Base-by-base conservation (phyloP, 2,113 vertebrate species). In the Microtus oregoni region DNA sequence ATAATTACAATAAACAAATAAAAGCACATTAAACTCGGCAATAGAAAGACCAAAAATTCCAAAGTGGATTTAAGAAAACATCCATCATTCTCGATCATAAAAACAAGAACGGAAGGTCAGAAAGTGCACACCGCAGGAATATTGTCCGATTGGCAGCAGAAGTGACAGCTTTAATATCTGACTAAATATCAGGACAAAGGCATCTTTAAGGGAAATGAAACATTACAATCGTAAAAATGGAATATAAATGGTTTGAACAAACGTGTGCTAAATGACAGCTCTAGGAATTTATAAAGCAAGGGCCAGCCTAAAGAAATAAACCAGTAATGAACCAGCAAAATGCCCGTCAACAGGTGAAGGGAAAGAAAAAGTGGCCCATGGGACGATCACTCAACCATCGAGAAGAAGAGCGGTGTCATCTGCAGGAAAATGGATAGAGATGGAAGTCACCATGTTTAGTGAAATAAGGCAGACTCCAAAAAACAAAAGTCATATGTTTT, bases 171-270 rank as follows among this genome's bases (percentile, higher is more conserved):
- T 96, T 20, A 35, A 44, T 77, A 55, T 20, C n/a, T 78, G 47
- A 32, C 38, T 89, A 83, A 94, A 58, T 61, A 72, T 38, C 5
- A 61, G 32, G 30, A n/a, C 70, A 82, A 55, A 50, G 75, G 17
- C 52, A 47, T 63, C 61, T 91, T 70, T 70, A 67, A 67, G 2
- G 32, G 17, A 35, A 68, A 72, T 52, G 65, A 63, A 8, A 41
- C 38, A 3, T 5, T 55, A 12, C 38, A 13, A 13, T 35, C 14
- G 26, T 14, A 30, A 10, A 26, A 65, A 41, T 13, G 50, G 7
- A 4, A 11, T 11, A 20, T 22, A 44, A 22, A 32, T 32, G 7
- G 0, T 5, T 0, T n/a, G 47, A 82, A 22, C 1, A 0, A n/a
- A 5, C 24, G 38, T 9, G n/a, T 12, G 30, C 17, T 67, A 67